A percentile compares a stretch with the other conserved stretches of the same genome.
Evolutionary conservation across 2,113 vertebrate genomes (phyloP).

Genomic region (Origma solitaria): DNA sequence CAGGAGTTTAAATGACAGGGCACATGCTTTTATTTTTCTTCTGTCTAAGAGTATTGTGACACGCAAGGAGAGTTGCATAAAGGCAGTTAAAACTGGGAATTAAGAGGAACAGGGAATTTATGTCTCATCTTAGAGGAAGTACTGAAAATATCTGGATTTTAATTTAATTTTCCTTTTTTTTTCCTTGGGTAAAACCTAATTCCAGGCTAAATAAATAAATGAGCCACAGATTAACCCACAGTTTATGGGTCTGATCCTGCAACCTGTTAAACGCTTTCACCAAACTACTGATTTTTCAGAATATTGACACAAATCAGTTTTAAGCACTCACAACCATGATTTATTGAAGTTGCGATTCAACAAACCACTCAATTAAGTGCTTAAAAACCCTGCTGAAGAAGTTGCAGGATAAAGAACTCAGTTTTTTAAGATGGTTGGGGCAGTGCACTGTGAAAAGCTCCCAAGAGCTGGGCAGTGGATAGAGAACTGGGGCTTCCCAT

Average conservation of each 20-base stretch:
- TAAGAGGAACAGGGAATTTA: neutral
- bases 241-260: constrained; percentile 10
- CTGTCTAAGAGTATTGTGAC: constrained; percentile 1
- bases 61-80: neutral
- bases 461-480: neutral
- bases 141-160: neutral
- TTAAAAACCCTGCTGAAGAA: neutral
- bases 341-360: neutral
- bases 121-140: neutral
- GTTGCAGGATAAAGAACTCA: neutral
- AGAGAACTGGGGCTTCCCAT: neutral
- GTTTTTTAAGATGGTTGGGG: neutral
- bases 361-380: neutral
- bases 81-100: neutral
- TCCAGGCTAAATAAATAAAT: neutral
- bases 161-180: neutral
- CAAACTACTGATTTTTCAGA: neutral
- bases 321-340: neutral
- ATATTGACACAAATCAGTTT: neutral
- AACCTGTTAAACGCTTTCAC: neutral
- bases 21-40: neutral
- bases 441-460: neutral
- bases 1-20: constrained; percentile 17
- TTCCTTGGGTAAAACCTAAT: neutral
- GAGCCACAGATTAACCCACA: neutral